Evolutionary conservation across 2,113 vertebrate genomes (phyloP).

Genomic region (Ceyx cyanopectus): DNA sequence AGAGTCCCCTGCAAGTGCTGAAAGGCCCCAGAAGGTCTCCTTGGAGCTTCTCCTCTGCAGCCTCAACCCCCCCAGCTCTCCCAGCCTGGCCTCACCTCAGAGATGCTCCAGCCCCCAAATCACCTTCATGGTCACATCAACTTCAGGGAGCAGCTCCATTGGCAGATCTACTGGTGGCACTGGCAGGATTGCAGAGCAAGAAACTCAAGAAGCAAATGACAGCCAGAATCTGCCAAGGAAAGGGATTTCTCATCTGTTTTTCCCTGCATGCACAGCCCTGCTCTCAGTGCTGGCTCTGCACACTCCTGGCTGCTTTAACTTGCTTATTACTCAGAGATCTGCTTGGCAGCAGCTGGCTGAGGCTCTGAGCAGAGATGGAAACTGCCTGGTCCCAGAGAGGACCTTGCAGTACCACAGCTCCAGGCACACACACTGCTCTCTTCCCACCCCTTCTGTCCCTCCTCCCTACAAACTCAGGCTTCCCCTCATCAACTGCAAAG

Average conservation of each 20-base stretch:
- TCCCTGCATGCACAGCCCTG: neutral
- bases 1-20: too few species aligned
- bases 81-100: neutral
- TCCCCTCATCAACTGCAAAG: neutral
- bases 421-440: neutral
- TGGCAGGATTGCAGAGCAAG: neutral
- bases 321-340: neutral
- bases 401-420: neutral
- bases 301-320: neutral
- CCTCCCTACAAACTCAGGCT: neutral
- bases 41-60: neutral
- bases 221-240: neutral
- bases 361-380: neutral
- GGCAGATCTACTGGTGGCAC: neutral
- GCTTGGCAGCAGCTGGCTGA: neutral
- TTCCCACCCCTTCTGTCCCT: neutral
- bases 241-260: neutral
- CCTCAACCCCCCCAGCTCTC: neutral
- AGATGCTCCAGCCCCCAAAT: neutral
- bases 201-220: neutral
- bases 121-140: neutral
- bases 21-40: neutral
- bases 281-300: neutral
- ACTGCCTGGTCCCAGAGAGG: neutral
- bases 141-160: neutral